Evolutionary conservation across 2,113 vertebrate genomes (phyloP), one percentile per base, ranked within the genome.

Genomic region (Takifugu flavidus): DNA sequence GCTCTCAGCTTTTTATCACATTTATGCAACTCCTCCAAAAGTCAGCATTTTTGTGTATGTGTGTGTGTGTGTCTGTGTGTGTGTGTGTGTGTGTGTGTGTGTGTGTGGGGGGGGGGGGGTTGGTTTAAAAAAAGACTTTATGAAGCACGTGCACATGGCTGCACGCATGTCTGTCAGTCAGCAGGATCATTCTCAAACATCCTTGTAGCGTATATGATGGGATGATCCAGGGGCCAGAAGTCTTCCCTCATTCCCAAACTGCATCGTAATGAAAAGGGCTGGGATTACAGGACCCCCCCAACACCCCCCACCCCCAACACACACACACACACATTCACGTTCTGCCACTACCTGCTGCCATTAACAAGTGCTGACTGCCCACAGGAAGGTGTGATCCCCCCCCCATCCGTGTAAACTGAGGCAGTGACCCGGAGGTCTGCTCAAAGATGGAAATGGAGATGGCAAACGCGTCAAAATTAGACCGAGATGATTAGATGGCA

Each of bases 401-500:
- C 34, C 34, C 2, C 34, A 1, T 1, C 20, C 20, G 20, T 20
- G 20, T 4, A 4, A 14, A 46, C 12, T 56, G 28, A 6, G 44
- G 13, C 4, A 56, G 59, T 47, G 62, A 72, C 75, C 68, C 51
- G n/a, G 42, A 75, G 60, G 71, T 78, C 68, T 77, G 61, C 69
- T 59, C 82, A 77, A 80, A 80, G 66, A 77, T 76, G 75, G 74
- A 66, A 70, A 77, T 12, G 42, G 61, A 79, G 63, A 79, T 67
- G 66, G 65, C 72, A 72, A 81, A 79, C 66, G 60, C 60, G 53
- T 20, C 12, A 13, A 74, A 86, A 82, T 87, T 26, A 74, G 70
- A 82, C 74, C 0, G 0, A 53, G 56, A 64, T 78, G 75, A 86
- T 84, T 84, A 82, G 50, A 78, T 55, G 52, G 56, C 25, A 39